Evolutionary conservation across 2,797 vertebrate species (phyloP).

Genomic region (Tenualosa ilisha): DNA sequence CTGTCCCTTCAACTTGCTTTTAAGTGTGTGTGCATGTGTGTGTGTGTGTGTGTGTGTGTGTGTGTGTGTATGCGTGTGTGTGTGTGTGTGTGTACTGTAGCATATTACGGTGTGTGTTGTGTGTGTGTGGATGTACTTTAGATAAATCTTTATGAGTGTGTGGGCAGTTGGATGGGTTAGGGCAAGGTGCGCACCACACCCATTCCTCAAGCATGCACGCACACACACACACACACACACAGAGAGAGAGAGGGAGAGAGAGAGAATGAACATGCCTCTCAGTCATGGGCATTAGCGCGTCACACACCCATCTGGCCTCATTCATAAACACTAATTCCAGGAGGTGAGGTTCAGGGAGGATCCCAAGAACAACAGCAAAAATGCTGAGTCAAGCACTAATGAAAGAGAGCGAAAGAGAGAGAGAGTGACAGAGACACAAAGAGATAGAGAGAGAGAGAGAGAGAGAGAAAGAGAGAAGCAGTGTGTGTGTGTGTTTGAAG

Average conservation of each 20-base stretch:
- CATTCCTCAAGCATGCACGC: slow-evolving; percentile 28
- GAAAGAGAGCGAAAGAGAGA: not conserved
- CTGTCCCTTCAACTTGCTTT: not conserved
- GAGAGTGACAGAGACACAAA: not conserved
- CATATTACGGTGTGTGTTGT: not conserved
- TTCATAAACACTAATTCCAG: slow-evolving; percentile 46
- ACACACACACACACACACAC: slow-evolving; percentile 16
- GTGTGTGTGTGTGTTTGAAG: not conserved
- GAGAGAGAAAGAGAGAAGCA: slow-evolving; percentile 22
- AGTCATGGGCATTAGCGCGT: not conserved
- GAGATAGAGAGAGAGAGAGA: not conserved
- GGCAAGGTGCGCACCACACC: slow-evolving; percentile 60
- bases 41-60: slow-evolving; percentile 25
- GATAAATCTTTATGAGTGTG: slow-evolving; percentile 47
- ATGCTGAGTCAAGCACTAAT: slow-evolving; percentile 33
- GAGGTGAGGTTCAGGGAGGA: slow-evolving; percentile 25
- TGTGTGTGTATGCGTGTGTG: not conserved
- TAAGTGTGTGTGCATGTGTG: slow-evolving; percentile 26
- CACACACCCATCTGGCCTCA: slow-evolving; percentile 30
- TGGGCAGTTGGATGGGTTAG: slow-evolving; percentile 44
- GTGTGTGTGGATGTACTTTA: not conserved
- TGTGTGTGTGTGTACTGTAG: not conserved
- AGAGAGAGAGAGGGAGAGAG: not conserved
- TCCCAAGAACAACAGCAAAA: not conserved
- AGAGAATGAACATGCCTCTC: not conserved